phyloP scores from a whole-genome alignment of 2,113 vertebrate species.

The Tupaia tana region DNA sequence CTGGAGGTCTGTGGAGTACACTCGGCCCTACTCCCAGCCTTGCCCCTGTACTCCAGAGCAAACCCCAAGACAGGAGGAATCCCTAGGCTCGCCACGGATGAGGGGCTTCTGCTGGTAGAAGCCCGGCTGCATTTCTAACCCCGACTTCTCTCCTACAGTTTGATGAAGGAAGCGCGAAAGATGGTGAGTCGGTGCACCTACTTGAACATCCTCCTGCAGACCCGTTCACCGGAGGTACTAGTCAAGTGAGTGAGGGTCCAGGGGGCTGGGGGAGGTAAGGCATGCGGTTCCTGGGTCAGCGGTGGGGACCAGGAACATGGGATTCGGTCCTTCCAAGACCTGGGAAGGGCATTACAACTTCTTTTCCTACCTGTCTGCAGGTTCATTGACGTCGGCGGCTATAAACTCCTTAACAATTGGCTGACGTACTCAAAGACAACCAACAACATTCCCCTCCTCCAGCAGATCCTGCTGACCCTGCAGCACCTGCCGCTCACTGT shows the following conservation, averaged over 20 bases:
- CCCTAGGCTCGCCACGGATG: background rate
- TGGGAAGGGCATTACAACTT: background rate
- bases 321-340: background rate
- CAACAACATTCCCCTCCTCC: constrained; percentile 93
- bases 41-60: background rate
- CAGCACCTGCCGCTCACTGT: constrained; percentile 97
- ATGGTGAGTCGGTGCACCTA: constrained; percentile 99
- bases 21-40: too few species aligned
- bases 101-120: background rate
- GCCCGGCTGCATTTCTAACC: background rate
- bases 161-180: constrained; percentile 97
- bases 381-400: constrained; percentile 95
- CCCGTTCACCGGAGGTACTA: constrained; percentile 92
- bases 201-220: constrained; percentile 96
- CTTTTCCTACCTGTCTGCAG: constrained; percentile 76
- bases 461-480: constrained; percentile 94
- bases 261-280: background rate
- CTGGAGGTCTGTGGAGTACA: background rate
- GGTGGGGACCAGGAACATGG: too few species aligned
- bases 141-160: constrained; percentile 79
- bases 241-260: constrained; percentile 87
- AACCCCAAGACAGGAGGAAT: background rate
- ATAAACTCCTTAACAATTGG: constrained; percentile 96
- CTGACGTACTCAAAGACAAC: constrained; percentile 93
- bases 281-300: background rate